Evolutionary conservation across 2,888 invertebrate species (phyloP).

Genomic region (Danaus chrysippus): DNA sequence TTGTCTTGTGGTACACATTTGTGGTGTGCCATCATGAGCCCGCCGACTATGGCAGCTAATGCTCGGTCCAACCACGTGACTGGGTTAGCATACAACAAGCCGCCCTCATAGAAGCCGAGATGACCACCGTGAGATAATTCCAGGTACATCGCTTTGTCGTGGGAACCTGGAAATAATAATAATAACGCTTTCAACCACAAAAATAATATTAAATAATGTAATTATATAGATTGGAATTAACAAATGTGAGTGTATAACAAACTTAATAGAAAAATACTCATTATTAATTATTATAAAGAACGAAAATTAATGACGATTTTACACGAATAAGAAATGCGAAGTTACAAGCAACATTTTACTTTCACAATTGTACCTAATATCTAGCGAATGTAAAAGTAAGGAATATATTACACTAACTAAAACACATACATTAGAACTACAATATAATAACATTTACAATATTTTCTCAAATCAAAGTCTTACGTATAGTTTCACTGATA

Average conservation of each 20-base stretch:
- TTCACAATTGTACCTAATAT: no score
- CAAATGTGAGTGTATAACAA: not conserved
- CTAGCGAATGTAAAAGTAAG: no score
- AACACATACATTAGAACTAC: no score
- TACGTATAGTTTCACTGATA: no score
- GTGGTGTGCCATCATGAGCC: slow-evolving; percentile 81
- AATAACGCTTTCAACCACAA: not conserved
- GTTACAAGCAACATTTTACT: no score
- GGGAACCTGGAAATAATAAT: slow-evolving; percentile 75
- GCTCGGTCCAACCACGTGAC: slow-evolving; percentile 96
- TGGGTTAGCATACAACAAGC: slow-evolving; percentile 90
- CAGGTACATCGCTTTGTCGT: slow-evolving; percentile 84
- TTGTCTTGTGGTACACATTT: slow-evolving; percentile 52
- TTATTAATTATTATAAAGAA: not conserved
- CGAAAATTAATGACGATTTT: no score
- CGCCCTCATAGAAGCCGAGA: slow-evolving; percentile 96
- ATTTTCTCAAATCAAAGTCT: no score
- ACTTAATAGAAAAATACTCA: not conserved
- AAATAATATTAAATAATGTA: no score
- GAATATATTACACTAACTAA: no score
- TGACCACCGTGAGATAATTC: slow-evolving; percentile 96
- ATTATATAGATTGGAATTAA: no score
- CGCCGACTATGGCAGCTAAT: slow-evolving; percentile 88
- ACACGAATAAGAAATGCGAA: no score
- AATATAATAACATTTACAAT: no score